Base-by-base conservation (phyloP, 2,888 invertebrate genomes). In the Minunthozetes semirufus region DNA sequence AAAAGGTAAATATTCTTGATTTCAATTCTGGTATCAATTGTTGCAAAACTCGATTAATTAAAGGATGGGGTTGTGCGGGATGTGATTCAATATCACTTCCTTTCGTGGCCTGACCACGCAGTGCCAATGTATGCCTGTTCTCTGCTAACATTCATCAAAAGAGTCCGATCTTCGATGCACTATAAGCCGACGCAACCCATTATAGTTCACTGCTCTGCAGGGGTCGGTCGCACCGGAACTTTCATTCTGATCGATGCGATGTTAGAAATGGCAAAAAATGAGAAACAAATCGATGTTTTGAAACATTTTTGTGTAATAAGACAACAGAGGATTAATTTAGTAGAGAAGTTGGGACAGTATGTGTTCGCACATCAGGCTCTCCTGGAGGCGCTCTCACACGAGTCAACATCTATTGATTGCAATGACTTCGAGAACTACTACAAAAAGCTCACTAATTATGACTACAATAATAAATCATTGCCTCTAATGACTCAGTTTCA, bases 51-150 rank as follows among this genome's bases (percentile, higher is more conserved):
- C n/a, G n/a, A n/a, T n/a, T n/a, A n/a, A n/a, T n/a, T 17, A 38
- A 27, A 78, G 68, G 68, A 68, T 6, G 68, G 22, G 13, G 42
- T 42, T n/a, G 76, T 75, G 63, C 33, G 61, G 29, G 48, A 76
- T 13, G 78, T 86, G 0, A 80, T 82, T 61, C 86, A 86, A 74
- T 79, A 85, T 19, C 86, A 86, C 77, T 86, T 84, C 77, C 84
- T 83, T 1, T 82, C 84, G 1, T 86, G 86, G 86, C 86, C 86
- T 0, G 86, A 86, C 78, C 85, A 86, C 76, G 85, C 84, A 1
- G 83, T 86, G 4, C 86, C 86, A 13, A 80, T 80, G 19, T 82
- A 82, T 75, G 80, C 81, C 1, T 81, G 81, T 71, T 82, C 83
- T 3, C 80, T 85, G 38, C 82, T 84, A 25, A 78, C 76, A 27